These are phyloP conservation scores for Tubiluchus corallicola DNA, from an alignment of 2,888 invertebrate species.

Conservation along the genomic window DNA sequence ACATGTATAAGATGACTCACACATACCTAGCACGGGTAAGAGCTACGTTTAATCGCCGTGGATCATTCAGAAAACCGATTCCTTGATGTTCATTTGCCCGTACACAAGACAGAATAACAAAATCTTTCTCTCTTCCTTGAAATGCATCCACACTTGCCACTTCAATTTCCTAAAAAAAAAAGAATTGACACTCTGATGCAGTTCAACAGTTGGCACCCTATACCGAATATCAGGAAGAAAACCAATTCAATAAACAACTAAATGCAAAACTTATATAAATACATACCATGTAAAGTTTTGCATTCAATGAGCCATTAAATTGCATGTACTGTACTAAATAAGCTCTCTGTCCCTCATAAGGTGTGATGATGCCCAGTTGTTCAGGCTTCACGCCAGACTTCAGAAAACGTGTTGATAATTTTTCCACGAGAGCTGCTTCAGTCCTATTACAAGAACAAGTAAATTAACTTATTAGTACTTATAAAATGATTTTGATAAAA, in stretches of 20 bases:
- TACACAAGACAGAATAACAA: constrained; percentile 97
- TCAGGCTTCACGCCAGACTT: constrained; percentile 89
- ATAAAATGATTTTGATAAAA: constrained; percentile 18
- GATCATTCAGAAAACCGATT: constrained; percentile 95
- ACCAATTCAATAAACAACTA: too few relatives aligned
- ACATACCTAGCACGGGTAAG: constrained; percentile 70
- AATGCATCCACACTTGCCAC: constrained; percentile 99
- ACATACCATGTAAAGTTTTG: constrained; percentile 56
- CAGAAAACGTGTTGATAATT: constrained; percentile 80
- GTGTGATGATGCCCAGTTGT: constrained; percentile 96
- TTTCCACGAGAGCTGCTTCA: constrained; percentile 96
- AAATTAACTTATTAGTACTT: too few relatives aligned
- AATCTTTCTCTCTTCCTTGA: constrained; percentile 95
- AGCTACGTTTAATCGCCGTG: constrained; percentile 89
- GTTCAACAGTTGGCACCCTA: too few relatives aligned
- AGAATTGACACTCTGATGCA: too few relatives aligned
- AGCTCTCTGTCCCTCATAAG: constrained; percentile 94
- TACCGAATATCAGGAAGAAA: too few relatives aligned
- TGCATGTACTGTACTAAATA: constrained; percentile 96
- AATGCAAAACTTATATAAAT: not conserved
- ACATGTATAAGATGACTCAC: constrained; percentile 12
- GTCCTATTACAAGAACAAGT: too few relatives aligned
- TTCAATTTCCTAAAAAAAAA: constrained; percentile 69
- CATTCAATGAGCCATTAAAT: constrained; percentile 87
- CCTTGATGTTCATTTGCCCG: constrained; percentile 96